phyloP scores from a whole-genome alignment of 2,888 invertebrate genomes.

The Monoplex corrugatus region DNA sequence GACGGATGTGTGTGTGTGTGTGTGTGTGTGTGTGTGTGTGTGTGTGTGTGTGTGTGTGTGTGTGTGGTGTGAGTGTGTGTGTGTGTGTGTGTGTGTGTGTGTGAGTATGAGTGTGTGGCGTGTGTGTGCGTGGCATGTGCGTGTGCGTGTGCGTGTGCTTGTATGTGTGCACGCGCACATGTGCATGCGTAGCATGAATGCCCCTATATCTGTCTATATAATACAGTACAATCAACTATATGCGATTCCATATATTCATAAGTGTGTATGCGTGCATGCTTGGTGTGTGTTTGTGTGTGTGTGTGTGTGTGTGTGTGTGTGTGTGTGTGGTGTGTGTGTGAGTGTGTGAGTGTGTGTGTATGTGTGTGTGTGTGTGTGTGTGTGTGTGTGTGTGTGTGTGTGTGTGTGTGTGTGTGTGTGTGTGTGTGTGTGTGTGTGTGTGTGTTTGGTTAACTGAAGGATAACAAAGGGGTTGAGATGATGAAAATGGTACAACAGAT shows the following conservation, averaged over 20 bases:
- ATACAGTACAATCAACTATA: too few species aligned
- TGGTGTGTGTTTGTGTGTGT: constrained; percentile 17
- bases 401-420: neutral
- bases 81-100: neutral
- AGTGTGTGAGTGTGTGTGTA: neutral
- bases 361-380: constrained; percentile 1
- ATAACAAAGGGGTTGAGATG: too few species aligned
- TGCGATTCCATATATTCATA: too few species aligned
- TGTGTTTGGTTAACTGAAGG: too few species aligned
- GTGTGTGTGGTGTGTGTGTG: constrained; percentile 11
- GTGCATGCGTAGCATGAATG: too few species aligned
- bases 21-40: neutral
- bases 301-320: constrained; percentile 15
- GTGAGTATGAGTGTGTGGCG: neutral
- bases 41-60: neutral
- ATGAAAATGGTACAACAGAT: too few species aligned
- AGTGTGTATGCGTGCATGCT: neutral
- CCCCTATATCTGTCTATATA: too few species aligned
- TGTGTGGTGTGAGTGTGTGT: constrained; percentile 14
- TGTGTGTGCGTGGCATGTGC: neutral
- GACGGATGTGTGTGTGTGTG: neutral
- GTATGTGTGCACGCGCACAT: neutral
- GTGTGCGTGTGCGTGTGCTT: neutral
- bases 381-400: neutral
- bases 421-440: neutral